Percentiles rank a stretch among this genome's conserved stretches.
Evolutionary conservation across 2,797 vertebrate species (phyloP).

Genomic region (Microcaecilia unicolor): DNA sequence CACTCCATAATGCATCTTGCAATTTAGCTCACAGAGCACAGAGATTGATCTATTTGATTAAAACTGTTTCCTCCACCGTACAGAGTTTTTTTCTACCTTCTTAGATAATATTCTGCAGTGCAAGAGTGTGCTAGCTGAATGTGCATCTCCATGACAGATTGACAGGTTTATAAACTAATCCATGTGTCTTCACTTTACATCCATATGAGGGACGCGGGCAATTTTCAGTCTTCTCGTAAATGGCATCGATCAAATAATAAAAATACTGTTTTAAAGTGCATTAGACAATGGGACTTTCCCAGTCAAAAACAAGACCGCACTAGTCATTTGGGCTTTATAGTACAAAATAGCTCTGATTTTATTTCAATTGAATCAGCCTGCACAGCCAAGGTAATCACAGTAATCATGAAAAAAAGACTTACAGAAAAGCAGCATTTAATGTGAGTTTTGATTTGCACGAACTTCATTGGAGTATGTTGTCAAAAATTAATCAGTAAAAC

Average conservation of each 20-base stretch:
- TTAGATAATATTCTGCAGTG: no score
- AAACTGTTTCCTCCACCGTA: no score
- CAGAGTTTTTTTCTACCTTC: no score
- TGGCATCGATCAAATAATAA: constrained; percentile 13
- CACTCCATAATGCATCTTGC: no score
- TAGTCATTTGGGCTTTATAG: neutral
- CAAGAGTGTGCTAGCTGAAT: neutral
- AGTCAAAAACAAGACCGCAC: constrained; percentile 14
- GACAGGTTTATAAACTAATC: constrained; percentile 21
- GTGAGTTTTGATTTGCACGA: neutral
- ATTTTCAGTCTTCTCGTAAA: constrained; percentile 10
- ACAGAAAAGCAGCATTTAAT: constrained; percentile 1
- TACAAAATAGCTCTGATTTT: constrained; percentile 17
- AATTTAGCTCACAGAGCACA: no score
- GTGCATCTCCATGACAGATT: constrained; percentile 7
- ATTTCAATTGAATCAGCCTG: constrained; percentile 18
- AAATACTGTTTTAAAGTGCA: constrained; percentile 16
- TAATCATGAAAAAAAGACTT: constrained; percentile 24
- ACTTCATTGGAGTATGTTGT: constrained; percentile 3
- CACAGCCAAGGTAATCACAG: constrained; percentile 11
- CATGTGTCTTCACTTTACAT: constrained; percentile 5
- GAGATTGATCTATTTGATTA: no score
- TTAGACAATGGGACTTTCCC: constrained; percentile 14
- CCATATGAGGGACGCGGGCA: neutral
- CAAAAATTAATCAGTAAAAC: neutral